Evolutionary conservation across 2,888 invertebrate species (phyloP).

Genomic region (Acanthosoma haemorrhoidale): DNA sequence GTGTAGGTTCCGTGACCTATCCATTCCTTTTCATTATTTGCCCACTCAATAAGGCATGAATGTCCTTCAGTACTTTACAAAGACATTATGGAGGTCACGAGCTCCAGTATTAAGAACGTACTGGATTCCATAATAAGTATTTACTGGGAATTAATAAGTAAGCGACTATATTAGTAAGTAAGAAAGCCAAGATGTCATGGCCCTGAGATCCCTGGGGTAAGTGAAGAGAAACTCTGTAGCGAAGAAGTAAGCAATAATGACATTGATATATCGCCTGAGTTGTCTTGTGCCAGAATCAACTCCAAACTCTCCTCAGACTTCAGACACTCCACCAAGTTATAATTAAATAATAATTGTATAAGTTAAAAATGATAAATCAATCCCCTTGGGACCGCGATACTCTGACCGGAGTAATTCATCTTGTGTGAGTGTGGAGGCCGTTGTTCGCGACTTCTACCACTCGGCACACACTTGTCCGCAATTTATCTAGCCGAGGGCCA

Average conservation of each 20-base stretch:
- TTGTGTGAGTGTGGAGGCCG: not conserved
- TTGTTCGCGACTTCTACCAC: not conserved
- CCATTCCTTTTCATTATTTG: too few relatives aligned
- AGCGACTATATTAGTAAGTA: not conserved
- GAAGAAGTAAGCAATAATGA: conserved; percentile 14
- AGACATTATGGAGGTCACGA: too few relatives aligned
- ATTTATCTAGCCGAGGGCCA: conserved; percentile 1
- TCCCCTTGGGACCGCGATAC: not conserved
- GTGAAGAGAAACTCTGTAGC: not conserved
- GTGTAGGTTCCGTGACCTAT: too few relatives aligned
- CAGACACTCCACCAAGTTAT: conserved; percentile 16
- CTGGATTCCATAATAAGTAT: not conserved
- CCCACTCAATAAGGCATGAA: too few relatives aligned
- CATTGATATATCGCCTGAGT: conserved; percentile 24
- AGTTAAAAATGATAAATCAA: conserved; percentile 28
- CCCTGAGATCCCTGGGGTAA: not conserved
- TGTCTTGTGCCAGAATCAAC: conserved; percentile 16
- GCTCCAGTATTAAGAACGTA: too few relatives aligned
- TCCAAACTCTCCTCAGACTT: conserved; percentile 5
- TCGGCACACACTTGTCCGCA: not conserved
- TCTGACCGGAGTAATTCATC: not conserved
- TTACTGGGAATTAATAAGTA: not conserved
- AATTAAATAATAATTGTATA: conserved; percentile 26
- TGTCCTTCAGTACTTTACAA: too few relatives aligned
- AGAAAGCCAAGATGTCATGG: too few relatives aligned